Conservation (phyloP, 2,888 invertebrate genomes). For the Phengaris alcon region DNA sequence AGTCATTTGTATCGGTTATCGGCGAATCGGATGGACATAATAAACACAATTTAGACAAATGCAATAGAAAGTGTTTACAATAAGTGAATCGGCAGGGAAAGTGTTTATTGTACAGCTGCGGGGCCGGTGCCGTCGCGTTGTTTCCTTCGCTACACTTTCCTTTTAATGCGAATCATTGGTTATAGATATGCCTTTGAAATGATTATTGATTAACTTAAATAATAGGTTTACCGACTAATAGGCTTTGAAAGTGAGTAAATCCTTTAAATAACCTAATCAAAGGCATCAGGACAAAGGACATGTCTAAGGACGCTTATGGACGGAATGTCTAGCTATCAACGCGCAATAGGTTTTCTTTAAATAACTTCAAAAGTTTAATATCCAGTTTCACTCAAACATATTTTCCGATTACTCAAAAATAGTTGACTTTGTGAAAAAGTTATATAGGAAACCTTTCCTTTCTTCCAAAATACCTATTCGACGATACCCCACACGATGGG, state of each 20-base stretch:
- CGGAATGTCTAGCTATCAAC: no score
- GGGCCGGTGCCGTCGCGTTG: constrained; percentile 6
- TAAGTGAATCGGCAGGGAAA: constrained; percentile 52
- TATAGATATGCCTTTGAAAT: background rate
- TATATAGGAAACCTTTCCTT: no score
- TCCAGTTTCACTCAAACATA: no score
- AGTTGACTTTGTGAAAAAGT: no score
- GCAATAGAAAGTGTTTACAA: constrained; percentile 46
- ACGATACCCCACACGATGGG: no score
- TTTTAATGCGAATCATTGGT: constrained; percentile 19
- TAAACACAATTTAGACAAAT: constrained; percentile 24
- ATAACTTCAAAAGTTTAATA: no score
- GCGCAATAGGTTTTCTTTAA: no score
- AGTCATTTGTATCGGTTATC: background rate
- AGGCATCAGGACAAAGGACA: no score
- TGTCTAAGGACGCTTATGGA: no score
- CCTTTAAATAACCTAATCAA: no score
- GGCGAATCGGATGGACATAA: background rate
- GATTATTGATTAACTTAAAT: background rate
- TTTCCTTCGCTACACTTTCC: constrained; percentile 20
- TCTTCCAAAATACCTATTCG: no score
- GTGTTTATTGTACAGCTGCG: constrained; percentile 38
- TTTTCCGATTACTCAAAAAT: no score
- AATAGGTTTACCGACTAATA: background rate
- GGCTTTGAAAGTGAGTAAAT: background rate